phyloP scores from a whole-genome alignment of 1,140 invertebrate species.

The Whitmania pigra region DNA sequence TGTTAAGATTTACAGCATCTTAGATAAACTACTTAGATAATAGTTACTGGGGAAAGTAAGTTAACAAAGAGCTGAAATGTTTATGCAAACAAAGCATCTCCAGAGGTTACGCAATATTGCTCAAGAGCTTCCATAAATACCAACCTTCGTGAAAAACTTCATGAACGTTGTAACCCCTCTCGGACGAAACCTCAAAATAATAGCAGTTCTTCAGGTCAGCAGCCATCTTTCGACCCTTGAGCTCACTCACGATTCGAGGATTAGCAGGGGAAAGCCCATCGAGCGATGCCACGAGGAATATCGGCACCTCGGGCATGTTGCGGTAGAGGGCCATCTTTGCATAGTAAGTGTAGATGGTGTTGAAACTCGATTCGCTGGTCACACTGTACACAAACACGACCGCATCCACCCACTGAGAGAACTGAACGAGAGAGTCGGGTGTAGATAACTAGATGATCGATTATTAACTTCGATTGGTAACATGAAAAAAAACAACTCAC shows the following conservation, averaged over 20 bases:
- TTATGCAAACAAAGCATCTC: no score
- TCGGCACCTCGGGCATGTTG: conserved; percentile 78
- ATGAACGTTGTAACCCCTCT: conserved; percentile 91
- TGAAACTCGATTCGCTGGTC: conserved; percentile 88
- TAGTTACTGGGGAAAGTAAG: no score
- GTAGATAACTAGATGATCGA: neutral
- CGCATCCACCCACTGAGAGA: conserved; percentile 94
- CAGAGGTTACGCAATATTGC: no score
- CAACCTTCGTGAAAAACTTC: conserved; percentile 93
- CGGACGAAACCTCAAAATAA: conserved; percentile 95
- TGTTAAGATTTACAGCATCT: no score
- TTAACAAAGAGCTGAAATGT: no score
- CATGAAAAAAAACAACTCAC: conserved; percentile 43
- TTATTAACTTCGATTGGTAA: neutral
- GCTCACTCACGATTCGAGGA: conserved; percentile 84
- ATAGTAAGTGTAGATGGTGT: conserved; percentile 83
- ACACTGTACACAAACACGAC: conserved; percentile 94
- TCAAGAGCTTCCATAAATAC: conserved; percentile 25
- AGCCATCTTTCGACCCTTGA: conserved; percentile 75
- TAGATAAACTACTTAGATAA: no score
- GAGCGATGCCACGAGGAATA: conserved; percentile 93
- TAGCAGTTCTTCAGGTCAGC: conserved; percentile 80
- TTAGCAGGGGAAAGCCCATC: conserved; percentile 90
- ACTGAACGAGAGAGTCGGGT: conserved; percentile 50
- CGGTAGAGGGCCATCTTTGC: conserved; percentile 90